Evolutionary conservation across 2,113 vertebrate species (phyloP).

Genomic region (Choloepus hoffmanni): DNA sequence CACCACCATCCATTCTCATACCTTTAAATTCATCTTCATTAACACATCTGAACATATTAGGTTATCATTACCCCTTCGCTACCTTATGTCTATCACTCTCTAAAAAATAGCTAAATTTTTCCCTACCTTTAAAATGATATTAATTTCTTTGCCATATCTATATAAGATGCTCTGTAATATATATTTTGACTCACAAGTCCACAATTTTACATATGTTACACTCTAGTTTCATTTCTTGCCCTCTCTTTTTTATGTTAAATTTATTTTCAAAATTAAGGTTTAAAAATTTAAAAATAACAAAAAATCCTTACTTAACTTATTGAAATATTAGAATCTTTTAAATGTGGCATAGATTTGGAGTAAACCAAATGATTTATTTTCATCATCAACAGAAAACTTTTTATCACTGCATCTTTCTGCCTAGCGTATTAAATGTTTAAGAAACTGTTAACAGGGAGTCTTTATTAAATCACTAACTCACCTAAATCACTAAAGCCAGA

Average conservation of each 20-base stretch:
- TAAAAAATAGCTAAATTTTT: not conserved
- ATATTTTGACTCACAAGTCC: not conserved
- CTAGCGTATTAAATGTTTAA: conserved; percentile 73
- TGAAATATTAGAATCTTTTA: not conserved
- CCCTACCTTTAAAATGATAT: conserved; percentile 22
- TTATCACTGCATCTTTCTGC: conserved; percentile 46
- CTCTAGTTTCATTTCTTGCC: not conserved
- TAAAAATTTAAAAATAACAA: conserved; percentile 17
- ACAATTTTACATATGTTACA: not conserved
- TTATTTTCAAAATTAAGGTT: conserved; percentile 40
- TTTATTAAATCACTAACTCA: conserved; percentile 59
- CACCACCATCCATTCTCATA: no score
- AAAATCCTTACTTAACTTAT: not conserved
- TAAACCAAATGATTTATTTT: conserved; percentile 56
- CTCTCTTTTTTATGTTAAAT: not conserved
- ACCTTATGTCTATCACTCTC: no score
- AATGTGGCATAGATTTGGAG: not conserved
- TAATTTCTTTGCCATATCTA: not conserved
- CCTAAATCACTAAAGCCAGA: conserved; percentile 60
- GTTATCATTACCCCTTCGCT: no score
- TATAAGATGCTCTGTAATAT: not conserved
- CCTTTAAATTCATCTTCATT: no score
- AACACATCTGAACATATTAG: no score
- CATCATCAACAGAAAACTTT: conserved; percentile 59
- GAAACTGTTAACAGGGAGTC: conserved; percentile 58